A percentile compares a stretch with the other conserved stretches of the same genome.
Evolutionary conservation across 1,140 invertebrate genomes (phyloP).

Genomic region (Prorops nasuta): DNA sequence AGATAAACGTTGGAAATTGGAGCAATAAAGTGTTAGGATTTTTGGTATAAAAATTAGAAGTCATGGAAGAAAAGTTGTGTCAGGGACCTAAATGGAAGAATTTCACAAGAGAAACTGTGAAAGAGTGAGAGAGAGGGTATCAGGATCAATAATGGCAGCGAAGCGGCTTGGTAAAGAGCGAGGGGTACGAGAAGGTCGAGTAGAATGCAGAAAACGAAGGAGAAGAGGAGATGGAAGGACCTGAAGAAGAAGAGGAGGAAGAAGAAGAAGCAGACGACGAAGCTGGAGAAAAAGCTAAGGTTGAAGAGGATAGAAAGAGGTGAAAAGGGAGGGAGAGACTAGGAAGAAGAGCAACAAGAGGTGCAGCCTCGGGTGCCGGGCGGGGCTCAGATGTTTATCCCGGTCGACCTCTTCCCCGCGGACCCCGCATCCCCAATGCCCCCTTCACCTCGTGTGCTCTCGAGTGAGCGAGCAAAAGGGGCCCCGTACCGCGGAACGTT

Average conservation of each 20-base stretch:
- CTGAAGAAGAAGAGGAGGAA: conserved; percentile 20
- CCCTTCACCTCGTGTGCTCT: conserved; percentile 23
- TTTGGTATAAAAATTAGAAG: too few species aligned
- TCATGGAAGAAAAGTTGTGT: too few species aligned
- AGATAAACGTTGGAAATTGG: too few species aligned
- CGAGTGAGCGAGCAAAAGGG: conserved; percentile 1
- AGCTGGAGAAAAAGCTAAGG: conserved; percentile 32
- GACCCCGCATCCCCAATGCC: conserved; percentile 29
- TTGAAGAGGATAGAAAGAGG: too few species aligned
- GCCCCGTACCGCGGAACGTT: conserved; percentile 34
- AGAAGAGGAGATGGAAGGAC: conserved; percentile 13
- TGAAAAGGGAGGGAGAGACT: conserved; percentile 31
- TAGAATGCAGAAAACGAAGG: conserved; percentile 11
- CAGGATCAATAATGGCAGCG: conserved; percentile 29
- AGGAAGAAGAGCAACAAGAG: conserved; percentile 43
- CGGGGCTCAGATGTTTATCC: conserved; percentile 57
- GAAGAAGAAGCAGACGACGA: conserved; percentile 19
- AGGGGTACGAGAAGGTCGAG: conserved; percentile 4
- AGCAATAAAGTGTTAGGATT: too few species aligned
- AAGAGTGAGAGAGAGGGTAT: conserved; percentile 17
- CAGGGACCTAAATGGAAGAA: too few species aligned
- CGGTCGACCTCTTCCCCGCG: conserved; percentile 50
- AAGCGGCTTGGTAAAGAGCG: conserved; percentile 2
- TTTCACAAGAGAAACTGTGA: background rate
- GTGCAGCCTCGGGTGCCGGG: conserved; percentile 53